Evolutionary conservation across 1,140 invertebrate species (phyloP), one percentile per base, ranked within the genome.

Genomic region (Anagrus nilaparvatae): DNA sequence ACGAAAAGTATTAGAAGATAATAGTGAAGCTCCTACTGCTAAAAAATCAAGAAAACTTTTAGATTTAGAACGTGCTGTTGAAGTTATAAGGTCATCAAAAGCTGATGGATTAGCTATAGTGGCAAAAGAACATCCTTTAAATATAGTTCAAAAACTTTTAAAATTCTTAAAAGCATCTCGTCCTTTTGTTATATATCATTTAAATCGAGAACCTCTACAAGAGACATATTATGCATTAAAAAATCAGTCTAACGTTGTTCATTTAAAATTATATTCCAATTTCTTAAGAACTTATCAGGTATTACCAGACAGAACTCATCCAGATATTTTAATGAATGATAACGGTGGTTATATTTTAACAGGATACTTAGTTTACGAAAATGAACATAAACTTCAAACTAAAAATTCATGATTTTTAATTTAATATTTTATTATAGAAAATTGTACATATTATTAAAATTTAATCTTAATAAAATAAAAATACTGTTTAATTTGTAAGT

Each of bases 271-370:
- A 2, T 80, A 82, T 27, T 86, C 87, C 33, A 91, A 84, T 52
- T 96, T 91, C 77, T 67, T 91, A 53, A 73, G 92, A 49, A 78
- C 81, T 36, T 93, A 93, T 73, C 93, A 97, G 74, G 81, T 96
- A 28, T 65, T 91, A 38, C 77, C 82, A 0, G 77, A 85, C 46
- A 72, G 87, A 55, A 90, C 87, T 13, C 86, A 91, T 75, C 87
- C 88, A 5, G 75, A 82, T 55, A 81, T 89, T 14, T 76, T 74
- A 46, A 89, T 84, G 72, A 83, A 70, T 55, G 76, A 80, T 31
- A 74, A 68, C 27, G 79, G 84, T 43, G 87, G 87, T 8, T 90
- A 77, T 61, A 55, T 90, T 31, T 63, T 91, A 33, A 76, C 72
- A 37, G 86, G 80, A 32, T 81, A 75, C 51, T 68, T 74, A 41